Evolutionary conservation across 1,140 invertebrate genomes (phyloP), one percentile per base, ranked within the genome.

Genomic region (Drosophila albomicans): DNA sequence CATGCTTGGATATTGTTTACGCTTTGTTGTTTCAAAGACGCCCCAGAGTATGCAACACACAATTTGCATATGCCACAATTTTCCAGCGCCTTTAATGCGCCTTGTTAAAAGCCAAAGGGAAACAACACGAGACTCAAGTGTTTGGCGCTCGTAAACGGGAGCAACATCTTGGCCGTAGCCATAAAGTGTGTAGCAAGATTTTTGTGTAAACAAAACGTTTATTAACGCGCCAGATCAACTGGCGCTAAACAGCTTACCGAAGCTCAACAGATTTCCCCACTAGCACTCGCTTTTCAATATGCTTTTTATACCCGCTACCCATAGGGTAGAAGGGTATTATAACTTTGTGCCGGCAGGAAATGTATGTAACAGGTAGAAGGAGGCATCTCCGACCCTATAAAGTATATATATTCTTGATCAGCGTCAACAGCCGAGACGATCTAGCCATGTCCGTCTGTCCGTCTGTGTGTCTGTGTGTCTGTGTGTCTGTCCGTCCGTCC

Each of bases 11-110:
- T 63, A 15, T 52, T 45, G 63, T 30, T 51, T 11, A 49, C 11
- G 48, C 32, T 64, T 45, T 43, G 56, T 76, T 56, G 45, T 78
- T 52, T 51, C 48, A 56, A 69, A 35, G 30, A 52, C 65, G 32
- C 69, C 74, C 75, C 20, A 32, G 76, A 86, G 78, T 56, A 62
- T 64, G 62, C 78, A 58, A 16, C 54, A 16, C 54, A 43, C 54
- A 85, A 86, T 86, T 81, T 85, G 66, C 74, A 75, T 68, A 66
- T 41, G 41, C 61, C 75, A 43, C 71, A 74, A 61, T 54, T 69
- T 20, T 16, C 10, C 35, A 20, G 30, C 38, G 57, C 65, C 65
- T 72, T 79, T 79, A 76, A 87, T 79, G 75, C 63, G 35, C 56
- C 57, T 25, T 81, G 79, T 75, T 41, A 69, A 66, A 61, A 73